phyloP scores from a whole-genome alignment of 2,113 vertebrate species.

The Raja brachyura region DNA sequence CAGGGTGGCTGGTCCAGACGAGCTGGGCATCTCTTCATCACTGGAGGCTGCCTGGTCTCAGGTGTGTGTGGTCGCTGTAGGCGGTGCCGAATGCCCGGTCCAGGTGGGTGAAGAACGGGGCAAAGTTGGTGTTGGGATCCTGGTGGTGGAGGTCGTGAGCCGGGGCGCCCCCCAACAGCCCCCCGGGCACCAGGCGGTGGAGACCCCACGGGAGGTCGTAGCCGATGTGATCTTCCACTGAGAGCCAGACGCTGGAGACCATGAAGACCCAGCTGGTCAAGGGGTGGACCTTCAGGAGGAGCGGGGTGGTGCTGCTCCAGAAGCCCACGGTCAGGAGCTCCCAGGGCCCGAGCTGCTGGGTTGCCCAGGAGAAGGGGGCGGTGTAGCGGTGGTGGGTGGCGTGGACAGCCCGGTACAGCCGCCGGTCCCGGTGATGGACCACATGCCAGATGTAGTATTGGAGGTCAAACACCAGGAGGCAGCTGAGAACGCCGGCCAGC shows the following conservation, averaged over 20 bases:
- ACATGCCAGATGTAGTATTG: conserved; percentile 60
- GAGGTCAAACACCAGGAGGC: conserved; percentile 55
- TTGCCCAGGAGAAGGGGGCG: conserved; percentile 56
- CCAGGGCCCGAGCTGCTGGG: conserved; percentile 54
- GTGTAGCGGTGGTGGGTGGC: conserved; percentile 46
- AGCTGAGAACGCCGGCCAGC: too few relatives aligned
- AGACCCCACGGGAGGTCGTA: conserved; percentile 57
- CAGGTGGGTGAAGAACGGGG: conserved; percentile 63
- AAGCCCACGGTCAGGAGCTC: conserved; percentile 57
- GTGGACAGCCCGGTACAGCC: conserved; percentile 51
- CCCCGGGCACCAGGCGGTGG: conserved; percentile 53
- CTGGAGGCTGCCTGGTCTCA: neutral
- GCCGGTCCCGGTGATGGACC: conserved; percentile 1
- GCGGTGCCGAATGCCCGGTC: conserved; percentile 55
- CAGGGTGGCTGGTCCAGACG: too few relatives aligned
- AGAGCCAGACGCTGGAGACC: conserved; percentile 49
- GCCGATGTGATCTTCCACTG: conserved; percentile 57
- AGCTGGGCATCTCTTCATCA: too few relatives aligned
- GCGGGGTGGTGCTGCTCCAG: conserved; percentile 55
- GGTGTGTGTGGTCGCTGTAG: conserved; percentile 35
- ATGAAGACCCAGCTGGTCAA: conserved; percentile 51
- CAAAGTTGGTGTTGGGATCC: conserved; percentile 54
- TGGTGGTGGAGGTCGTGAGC: conserved; percentile 50
- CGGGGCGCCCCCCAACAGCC: conserved; percentile 52
- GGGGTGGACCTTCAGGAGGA: conserved; percentile 53